Percentiles rank a stretch among this genome's conserved stretches.
Conservation (phyloP, 2,113 vertebrate species). For the Haemorhous mexicanus region DNA sequence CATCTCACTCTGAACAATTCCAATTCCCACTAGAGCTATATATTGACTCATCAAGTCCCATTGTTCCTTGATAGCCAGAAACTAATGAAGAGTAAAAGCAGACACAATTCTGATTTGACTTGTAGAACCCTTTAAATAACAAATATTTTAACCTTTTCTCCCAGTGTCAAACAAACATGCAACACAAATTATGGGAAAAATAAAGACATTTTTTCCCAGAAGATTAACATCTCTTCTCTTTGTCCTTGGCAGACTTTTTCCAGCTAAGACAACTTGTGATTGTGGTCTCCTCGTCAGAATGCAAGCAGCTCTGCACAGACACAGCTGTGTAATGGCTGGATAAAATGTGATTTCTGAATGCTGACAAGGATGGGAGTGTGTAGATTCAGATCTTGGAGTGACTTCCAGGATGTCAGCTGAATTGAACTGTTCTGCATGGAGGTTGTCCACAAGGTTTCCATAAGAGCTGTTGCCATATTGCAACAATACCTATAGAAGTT, state of each 20-base stretch:
- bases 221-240: not conserved
- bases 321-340: not conserved
- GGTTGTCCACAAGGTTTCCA: not conserved
- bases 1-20: conserved; percentile 7
- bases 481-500: not conserved
- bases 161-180: not conserved
- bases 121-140: not conserved
- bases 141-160: conserved; percentile 30
- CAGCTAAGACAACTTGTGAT: not conserved
- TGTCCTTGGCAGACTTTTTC: not conserved
- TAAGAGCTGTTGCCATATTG: not conserved
- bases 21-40: not conserved
- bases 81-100: not conserved
- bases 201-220: not conserved
- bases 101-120: not conserved
- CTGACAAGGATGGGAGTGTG: not conserved
- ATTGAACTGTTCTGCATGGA: not conserved
- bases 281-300: not conserved
- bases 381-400: not conserved
- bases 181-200: not conserved
- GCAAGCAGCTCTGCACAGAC: not conserved
- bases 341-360: not conserved
- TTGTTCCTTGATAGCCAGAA: not conserved
- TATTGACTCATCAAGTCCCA: not conserved
- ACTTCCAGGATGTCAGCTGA: not conserved